Conservation (phyloP, 2,888 invertebrate genomes). For the Ligdia adustata region DNA sequence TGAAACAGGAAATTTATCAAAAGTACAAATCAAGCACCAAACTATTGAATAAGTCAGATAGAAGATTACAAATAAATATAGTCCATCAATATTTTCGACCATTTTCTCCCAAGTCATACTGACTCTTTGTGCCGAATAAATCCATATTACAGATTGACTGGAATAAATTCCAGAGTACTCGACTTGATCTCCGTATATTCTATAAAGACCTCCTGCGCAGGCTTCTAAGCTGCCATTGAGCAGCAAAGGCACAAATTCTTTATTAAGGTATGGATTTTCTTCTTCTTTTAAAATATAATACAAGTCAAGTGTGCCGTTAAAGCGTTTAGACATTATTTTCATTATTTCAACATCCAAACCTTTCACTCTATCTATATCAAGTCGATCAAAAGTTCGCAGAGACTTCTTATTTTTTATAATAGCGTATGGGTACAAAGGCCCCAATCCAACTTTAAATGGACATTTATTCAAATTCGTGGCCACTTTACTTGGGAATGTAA, state of each 20-base stretch:
- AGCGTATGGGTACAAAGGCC: slow-evolving; percentile 56
- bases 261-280: slow-evolving; percentile 44
- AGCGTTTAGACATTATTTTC: slow-evolving; percentile 56
- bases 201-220: slow-evolving; percentile 65
- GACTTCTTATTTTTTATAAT: slow-evolving; percentile 44
- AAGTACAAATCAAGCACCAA: slow-evolving; percentile 52
- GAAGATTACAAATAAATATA: slow-evolving; percentile 62
- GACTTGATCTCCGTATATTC: slow-evolving; percentile 58
- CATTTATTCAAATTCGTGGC: slow-evolving; percentile 55
- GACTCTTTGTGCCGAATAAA: slow-evolving; percentile 55
- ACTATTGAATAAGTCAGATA: slow-evolving; percentile 52
- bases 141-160: slow-evolving; percentile 58
- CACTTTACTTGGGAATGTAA: slow-evolving; percentile 50
- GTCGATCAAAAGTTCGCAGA: slow-evolving; percentile 47
- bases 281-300: slow-evolving; percentile 51
- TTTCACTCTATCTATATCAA: slow-evolving; percentile 33
- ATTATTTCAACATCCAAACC: slow-evolving; percentile 64
- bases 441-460: slow-evolving; percentile 59
- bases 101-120: slow-evolving; percentile 59
- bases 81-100: slow-evolving; percentile 48
- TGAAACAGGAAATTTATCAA: slow-evolving; percentile 47
- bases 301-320: slow-evolving; percentile 56
- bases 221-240: slow-evolving; percentile 61
- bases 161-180: slow-evolving; percentile 66
- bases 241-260: slow-evolving; percentile 49